phyloP scores from a whole-genome alignment of 2,797 vertebrate genomes.

The Macropodus opercularis region DNA sequence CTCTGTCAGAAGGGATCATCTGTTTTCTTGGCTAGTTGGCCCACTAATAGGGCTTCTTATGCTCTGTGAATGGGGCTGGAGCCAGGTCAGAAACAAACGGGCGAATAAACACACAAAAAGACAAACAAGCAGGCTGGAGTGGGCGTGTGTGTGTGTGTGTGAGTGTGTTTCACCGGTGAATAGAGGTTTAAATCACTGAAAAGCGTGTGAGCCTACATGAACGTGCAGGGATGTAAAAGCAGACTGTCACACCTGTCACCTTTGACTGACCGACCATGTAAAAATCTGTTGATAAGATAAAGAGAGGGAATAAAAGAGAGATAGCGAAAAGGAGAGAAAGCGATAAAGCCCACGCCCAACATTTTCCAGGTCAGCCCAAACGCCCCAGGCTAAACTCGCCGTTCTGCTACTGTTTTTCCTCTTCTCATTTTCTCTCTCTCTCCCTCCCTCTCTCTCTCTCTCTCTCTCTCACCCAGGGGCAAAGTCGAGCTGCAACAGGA shows the following conservation, averaged over 20 bases:
- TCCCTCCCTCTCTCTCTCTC: constrained; percentile 19
- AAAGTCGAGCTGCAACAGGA: constrained; percentile 83
- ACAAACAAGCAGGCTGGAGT: constrained; percentile 44
- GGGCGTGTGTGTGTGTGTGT: constrained; percentile 21
- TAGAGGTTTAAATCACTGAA: constrained; percentile 5
- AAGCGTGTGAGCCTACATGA: background rate
- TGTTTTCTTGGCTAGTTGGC: constrained; percentile 79
- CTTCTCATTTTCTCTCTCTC: constrained; percentile 24
- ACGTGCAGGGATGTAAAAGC: background rate
- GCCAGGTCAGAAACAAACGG: constrained; percentile 60
- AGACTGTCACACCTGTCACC: constrained; percentile 14
- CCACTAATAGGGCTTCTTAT: constrained; percentile 76
- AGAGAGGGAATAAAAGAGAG: background rate
- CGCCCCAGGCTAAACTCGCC: constrained; percentile 67
- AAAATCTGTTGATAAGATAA: constrained; percentile 38
- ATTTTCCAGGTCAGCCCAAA: constrained; percentile 80
- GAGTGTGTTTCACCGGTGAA: background rate
- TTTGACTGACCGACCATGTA: constrained; percentile 26
- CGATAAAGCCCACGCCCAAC: constrained; percentile 64
- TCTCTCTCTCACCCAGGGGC: constrained; percentile 65
- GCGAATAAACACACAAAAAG: constrained; percentile 53
- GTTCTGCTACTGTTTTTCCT: constrained; percentile 72
- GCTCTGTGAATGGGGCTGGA: constrained; percentile 60
- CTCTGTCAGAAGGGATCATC: constrained; percentile 78
- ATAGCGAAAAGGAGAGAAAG: constrained; percentile 24